These are phyloP conservation scores for Takifugu bimaculatus DNA, from an alignment of 2,113 vertebrate species.

Conservation along the genomic window DNA sequence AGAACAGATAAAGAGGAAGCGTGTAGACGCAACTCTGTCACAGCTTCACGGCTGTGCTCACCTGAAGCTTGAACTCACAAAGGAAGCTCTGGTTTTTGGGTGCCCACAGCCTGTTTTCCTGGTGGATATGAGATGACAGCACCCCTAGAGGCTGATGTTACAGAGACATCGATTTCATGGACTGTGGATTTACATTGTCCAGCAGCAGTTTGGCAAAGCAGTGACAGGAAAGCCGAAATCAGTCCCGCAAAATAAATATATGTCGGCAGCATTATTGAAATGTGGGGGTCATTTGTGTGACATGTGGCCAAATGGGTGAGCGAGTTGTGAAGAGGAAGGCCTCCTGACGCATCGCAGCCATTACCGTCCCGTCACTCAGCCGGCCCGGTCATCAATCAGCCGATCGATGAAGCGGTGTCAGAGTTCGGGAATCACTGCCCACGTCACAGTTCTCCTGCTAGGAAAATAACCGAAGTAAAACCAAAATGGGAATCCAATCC, in stretches of 20 bases:
- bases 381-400: neutral
- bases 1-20: slow-evolving; percentile 33
- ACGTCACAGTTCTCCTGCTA: neutral
- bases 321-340: too few relatives aligned
- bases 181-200: slow-evolving; percentile 31
- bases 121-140: slow-evolving; percentile 35
- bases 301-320: too few relatives aligned
- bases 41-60: slow-evolving; percentile 12
- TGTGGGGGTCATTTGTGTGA: neutral
- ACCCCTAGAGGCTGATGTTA: slow-evolving; percentile 27
- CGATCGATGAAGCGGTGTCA: slow-evolving; percentile 4
- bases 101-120: slow-evolving; percentile 17
- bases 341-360: too few relatives aligned
- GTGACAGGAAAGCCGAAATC: slow-evolving; percentile 19
- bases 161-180: slow-evolving; percentile 44
- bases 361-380: neutral
- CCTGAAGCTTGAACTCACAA: slow-evolving; percentile 12
- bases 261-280: neutral
- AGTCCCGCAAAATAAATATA: slow-evolving; percentile 6
- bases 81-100: slow-evolving; percentile 11
- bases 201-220: neutral
- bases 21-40: slow-evolving; percentile 11
- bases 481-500: neutral
- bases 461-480: neutral
- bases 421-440: neutral